Evolutionary conservation across 1,140 invertebrate genomes (phyloP), one percentile per base, ranked within the genome.

Genomic region (Zophobas morio): DNA sequence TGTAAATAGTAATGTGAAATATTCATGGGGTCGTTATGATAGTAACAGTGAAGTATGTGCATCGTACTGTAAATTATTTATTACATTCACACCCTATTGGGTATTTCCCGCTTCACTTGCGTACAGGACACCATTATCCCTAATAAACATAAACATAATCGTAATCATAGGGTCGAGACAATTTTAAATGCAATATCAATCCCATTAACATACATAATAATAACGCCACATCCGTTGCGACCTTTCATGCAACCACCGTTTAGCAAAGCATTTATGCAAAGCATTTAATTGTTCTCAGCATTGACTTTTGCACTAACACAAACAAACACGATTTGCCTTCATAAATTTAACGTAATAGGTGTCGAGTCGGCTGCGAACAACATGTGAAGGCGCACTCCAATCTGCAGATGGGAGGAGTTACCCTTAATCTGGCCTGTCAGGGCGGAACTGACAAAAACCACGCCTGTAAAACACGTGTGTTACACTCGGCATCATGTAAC

Each of bases 31-130:
- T 1, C 39, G 37, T n/a, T 4, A 66, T n/a, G 42, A 66, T 66
- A 66, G 37, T 35, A 66, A 42, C 33, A 66, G 37, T 42, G 6
- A 66, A 66, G 42, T 40, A 33, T 66, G 60, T 66, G 60, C 60
- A 66, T 42, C 60, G 60, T 66, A 8, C 8, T 42, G 60, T 66
- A 66, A 66, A 66, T 66, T 66, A 66, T 66, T 66, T 66, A 66
- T 66, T 66, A 66, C 37, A 66, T 66, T 66, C 60, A 66, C 60
- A 66, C 60, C 60, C 60, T 66, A 66, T 66, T 66, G 60, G 60
- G 33, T 47, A 66, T 42, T 66, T 66, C 39, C 37, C 42, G 60
- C 60, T 66, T 42, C 60, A 66, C n/a, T 66, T 66, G 33, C 40
- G 42, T 42, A 42, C 60, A 66, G 60, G 60, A 37, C 60, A 66